Evolutionary conservation across 2,888 invertebrate genomes (phyloP), one percentile per base, ranked within the genome.

Genomic region (Eucera pruinosa): DNA sequence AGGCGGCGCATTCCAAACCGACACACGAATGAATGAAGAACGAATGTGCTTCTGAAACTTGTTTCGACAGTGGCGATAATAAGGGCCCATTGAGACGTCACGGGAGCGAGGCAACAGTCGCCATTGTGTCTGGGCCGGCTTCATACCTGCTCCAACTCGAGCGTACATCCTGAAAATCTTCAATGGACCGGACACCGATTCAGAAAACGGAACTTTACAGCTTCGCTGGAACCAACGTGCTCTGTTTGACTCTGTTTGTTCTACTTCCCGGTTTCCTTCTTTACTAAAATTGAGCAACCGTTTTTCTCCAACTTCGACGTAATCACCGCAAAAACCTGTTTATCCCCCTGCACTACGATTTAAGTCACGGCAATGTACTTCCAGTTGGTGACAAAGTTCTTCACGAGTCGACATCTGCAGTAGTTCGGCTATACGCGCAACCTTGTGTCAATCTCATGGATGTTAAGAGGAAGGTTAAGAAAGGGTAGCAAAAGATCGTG

Each of bases 151-250:
- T 45, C 79, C 72, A 80, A 81, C 81, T 84, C 84, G 83, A 87
- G 84, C 89, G 89, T 81, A 89, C 88, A 89, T 90, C 89, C 89
- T 87, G 84, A 82, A 82, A 58, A 78, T 83, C 67, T 69, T 84
- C 79, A 83, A 84, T 84, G 68, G 77, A 71, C 66, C 70, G 73
- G 64, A 43, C 68, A 64, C 50, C 68, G 71, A 78, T 78, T 68
- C 77, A 66, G 72, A 68, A 79, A 83, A 64, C 70, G 67, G 50
- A 61, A 60, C 66, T 50, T 48, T 47, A 9, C 33, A 41, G 9
- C 60, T 18, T 15, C 60, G n/a, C 13, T 33, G 54, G 54, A 66
- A 47, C 65, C 20, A 54, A 71, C 47, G 36, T 45, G 50, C 61
- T 57, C 80, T 65, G 65, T 81, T 79, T 77, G 73, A 68, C 68